These are phyloP conservation scores for Bathynomus jamesi DNA, from an alignment of 1,140 invertebrate genomes.

Conservation along the genomic window DNA sequence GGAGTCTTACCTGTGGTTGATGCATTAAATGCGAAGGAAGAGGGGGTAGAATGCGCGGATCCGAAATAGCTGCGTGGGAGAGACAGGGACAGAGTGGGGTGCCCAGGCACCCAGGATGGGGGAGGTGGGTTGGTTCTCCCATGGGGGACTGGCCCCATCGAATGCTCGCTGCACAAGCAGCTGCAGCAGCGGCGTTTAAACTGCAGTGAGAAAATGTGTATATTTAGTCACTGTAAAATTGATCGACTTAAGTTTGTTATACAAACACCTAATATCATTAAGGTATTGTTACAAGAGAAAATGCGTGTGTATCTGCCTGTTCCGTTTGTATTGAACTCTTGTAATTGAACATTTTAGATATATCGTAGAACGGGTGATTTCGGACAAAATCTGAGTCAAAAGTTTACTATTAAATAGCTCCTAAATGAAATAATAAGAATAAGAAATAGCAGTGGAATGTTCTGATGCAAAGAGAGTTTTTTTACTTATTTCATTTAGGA, in stretches of 20 bases:
- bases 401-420: too few species aligned
- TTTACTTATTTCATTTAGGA: too few species aligned
- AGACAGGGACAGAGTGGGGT: conserved; percentile 30
- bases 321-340: neutral
- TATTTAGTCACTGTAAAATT: neutral
- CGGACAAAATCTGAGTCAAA: too few species aligned
- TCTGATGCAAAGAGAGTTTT: too few species aligned
- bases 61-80: neutral
- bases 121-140: neutral
- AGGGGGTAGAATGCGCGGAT: neutral
- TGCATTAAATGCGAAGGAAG: neutral
- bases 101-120: conserved; percentile 30
- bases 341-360: neutral
- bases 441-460: too few species aligned
- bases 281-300: neutral
- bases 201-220: neutral
- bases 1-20: neutral
- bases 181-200: conserved; percentile 13
- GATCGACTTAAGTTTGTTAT: neutral
- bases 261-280: neutral
- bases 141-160: neutral
- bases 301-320: neutral
- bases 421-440: too few species aligned
- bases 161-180: neutral
- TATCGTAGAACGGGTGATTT: neutral